A percentile compares a stretch with the other conserved stretches of the same genome.
Evolutionary conservation across 2,113 vertebrate species (phyloP).

Genomic region (Enhydra lutris): DNA sequence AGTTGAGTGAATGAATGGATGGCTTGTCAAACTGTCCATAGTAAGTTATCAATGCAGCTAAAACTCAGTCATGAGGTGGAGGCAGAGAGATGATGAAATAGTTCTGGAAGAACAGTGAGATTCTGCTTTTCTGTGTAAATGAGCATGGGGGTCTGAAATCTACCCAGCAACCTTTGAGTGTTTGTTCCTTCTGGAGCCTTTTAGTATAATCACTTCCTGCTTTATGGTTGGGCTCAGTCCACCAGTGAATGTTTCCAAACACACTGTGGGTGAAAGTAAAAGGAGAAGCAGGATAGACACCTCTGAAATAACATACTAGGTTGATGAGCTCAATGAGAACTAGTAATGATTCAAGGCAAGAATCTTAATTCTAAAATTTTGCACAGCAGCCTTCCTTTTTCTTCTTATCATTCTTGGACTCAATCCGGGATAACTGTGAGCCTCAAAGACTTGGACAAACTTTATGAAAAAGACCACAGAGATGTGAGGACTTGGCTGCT

Average conservation of each 20-base stretch:
- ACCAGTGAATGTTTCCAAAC: not conserved
- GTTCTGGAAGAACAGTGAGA: not conserved
- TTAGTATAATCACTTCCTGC: not conserved
- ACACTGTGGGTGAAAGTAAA: not conserved
- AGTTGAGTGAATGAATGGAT: not conserved
- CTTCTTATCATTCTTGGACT: not conserved
- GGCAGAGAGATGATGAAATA: not conserved
- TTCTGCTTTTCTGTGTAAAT: conserved; percentile 4
- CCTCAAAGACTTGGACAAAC: not conserved
- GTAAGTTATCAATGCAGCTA: not conserved
- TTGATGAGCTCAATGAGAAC: not conserved
- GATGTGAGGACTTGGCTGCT: not conserved
- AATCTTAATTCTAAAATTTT: not conserved
- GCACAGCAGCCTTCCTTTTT: not conserved
- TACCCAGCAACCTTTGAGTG: not conserved
- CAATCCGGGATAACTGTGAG: not conserved
- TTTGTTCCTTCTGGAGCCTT: not conserved
- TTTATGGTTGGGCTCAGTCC: not conserved
- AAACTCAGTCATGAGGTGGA: not conserved
- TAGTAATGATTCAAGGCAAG: not conserved
- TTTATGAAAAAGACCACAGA: not conserved
- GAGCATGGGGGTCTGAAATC: not conserved
- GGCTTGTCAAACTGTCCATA: not conserved
- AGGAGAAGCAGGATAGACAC: not conserved
- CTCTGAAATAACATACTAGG: not conserved